phyloP scores from a whole-genome alignment of 2,797 vertebrate species.

The Lacerta viridis region DNA sequence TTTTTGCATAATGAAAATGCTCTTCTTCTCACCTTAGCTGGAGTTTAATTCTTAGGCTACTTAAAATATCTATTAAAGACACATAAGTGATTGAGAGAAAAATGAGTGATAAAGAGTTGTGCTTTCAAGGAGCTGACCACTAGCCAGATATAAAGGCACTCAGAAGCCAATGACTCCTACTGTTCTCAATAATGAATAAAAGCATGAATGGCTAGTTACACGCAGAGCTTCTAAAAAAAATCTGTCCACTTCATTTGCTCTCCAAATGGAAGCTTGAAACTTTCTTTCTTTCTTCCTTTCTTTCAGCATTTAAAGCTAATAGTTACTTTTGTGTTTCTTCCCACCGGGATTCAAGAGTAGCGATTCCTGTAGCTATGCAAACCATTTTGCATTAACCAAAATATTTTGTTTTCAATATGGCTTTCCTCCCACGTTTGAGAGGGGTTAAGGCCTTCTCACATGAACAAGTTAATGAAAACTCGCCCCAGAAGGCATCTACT shows the following conservation, averaged over 20 bases:
- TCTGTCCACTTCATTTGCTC: neutral
- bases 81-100: conserved; percentile 40
- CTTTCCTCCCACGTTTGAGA: conserved; percentile 12
- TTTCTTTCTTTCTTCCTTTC: no score
- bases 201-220: conserved; percentile 23
- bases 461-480: neutral
- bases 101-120: neutral
- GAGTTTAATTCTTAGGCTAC: conserved; percentile 43
- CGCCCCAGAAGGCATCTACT: neutral
- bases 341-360: rapidly evolving
- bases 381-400: neutral
- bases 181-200: neutral
- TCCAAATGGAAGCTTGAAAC: conserved; percentile 9
- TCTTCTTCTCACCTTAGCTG: conserved; percentile 28
- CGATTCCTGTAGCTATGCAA: neutral
- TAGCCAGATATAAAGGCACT: neutral
- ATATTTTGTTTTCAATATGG: neutral
- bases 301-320: no score
- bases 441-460: conserved; percentile 15
- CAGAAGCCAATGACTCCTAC: neutral
- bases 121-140: conserved; percentile 6
- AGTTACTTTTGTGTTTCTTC: conserved; percentile 15
- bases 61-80: conserved; percentile 31
- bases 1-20: neutral
- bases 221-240: conserved; percentile 15